Conservation (phyloP, 2,797 vertebrate species). For the Lepidocolaptes lacrymiger region DNA sequence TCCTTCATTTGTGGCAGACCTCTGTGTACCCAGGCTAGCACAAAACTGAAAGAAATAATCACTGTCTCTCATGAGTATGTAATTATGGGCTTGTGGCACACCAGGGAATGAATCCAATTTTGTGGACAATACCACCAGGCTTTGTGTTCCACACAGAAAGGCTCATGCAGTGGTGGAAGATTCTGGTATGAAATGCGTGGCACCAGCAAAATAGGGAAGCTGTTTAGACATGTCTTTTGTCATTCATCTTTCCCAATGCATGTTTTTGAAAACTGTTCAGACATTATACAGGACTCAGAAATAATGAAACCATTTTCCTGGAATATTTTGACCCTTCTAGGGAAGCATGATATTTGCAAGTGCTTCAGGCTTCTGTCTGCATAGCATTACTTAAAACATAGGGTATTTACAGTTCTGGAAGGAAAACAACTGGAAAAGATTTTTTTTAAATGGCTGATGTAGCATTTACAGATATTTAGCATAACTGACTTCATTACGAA, state of each 20-base stretch:
- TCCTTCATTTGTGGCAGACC: not conserved
- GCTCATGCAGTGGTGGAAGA: not conserved
- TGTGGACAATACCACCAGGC: not conserved
- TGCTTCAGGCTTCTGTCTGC: not conserved
- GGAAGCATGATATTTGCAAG: not conserved
- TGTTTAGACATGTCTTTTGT: not conserved
- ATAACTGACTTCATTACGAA: not conserved
- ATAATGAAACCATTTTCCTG: not conserved
- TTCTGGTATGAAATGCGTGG: accelerated
- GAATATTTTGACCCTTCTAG: not conserved
- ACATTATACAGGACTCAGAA: not conserved
- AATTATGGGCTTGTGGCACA: not conserved
- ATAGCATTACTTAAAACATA: not conserved
- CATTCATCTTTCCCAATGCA: not conserved
- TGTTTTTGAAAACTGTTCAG: not conserved
- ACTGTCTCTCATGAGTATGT: not conserved
- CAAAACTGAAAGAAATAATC: not conserved
- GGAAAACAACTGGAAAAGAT: not conserved
- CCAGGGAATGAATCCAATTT: not conserved
- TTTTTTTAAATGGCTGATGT: not conserved
- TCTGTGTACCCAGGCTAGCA: not conserved
- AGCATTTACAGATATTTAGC: not conserved
- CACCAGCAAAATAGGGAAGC: not conserved
- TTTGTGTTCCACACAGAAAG: not conserved
- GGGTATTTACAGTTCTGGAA: not conserved